These are phyloP conservation scores for Platygyra sinensis DNA, from an alignment of 64 coral and sea anemone species.

Conservation along the genomic window DNA sequence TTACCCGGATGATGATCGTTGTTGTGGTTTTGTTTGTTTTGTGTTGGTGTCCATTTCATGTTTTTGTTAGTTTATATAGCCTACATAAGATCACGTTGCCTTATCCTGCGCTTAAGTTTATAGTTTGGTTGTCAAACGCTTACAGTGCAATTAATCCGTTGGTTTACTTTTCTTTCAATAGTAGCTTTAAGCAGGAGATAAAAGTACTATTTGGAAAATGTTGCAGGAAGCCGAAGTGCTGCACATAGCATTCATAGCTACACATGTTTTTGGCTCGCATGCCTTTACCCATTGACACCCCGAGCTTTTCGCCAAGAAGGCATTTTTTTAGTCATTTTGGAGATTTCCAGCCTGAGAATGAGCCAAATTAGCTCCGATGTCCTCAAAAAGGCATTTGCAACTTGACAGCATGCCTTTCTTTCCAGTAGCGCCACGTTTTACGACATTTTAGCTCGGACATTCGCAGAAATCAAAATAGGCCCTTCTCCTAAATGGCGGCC, in stretches of 20 bases:
- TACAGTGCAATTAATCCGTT: background rate
- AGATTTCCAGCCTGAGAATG: too few relatives aligned
- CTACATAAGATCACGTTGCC: background rate
- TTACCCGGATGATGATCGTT: conserved; percentile 17
- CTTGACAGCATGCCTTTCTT: too few relatives aligned
- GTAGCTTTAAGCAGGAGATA: background rate
- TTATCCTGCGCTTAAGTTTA: conserved; percentile 3
- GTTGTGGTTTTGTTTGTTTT: background rate
- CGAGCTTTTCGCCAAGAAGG: too few relatives aligned
- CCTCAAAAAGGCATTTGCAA: too few relatives aligned
- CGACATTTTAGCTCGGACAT: too few relatives aligned
- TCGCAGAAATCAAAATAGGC: too few relatives aligned
- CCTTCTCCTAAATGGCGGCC: too few relatives aligned
- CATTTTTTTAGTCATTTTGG: too few relatives aligned
- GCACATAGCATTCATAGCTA: background rate
- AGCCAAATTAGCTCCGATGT: too few relatives aligned
- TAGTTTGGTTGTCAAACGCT: conserved; percentile 5
- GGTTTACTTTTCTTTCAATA: background rate
- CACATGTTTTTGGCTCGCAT: too few relatives aligned
- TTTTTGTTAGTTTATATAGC: background rate
- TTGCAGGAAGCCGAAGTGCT: background rate
- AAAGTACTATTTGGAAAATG: background rate
- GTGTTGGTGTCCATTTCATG: background rate
- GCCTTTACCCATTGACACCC: too few relatives aligned
- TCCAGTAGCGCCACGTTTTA: too few relatives aligned